Evolutionary conservation across 2,888 invertebrate species (phyloP).

Genomic region (Tridacna gigas): DNA sequence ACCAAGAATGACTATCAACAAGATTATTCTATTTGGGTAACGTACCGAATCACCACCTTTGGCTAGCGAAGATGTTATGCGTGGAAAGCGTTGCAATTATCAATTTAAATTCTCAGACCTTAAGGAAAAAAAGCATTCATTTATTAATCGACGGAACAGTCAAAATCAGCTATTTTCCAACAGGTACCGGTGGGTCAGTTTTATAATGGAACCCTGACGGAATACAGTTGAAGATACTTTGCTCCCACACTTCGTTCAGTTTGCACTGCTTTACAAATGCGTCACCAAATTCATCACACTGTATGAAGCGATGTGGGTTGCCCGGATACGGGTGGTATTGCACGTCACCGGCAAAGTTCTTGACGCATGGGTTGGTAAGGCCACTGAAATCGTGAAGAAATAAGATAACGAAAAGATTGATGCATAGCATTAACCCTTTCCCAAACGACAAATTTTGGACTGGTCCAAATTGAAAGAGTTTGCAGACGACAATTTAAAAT

Average conservation of each 20-base stretch:
- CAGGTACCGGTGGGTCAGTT: not conserved
- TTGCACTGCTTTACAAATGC: conserved; percentile 69
- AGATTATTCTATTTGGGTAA: too few species aligned
- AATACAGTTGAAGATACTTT: conserved; percentile 67
- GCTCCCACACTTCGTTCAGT: conserved; percentile 65
- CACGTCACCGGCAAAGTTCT: conserved; percentile 33
- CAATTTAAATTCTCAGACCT: too few species aligned
- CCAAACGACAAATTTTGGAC: too few species aligned
- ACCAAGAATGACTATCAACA: too few species aligned
- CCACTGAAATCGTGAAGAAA: conserved; percentile 8
- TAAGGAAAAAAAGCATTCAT: too few species aligned
- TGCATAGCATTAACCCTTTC: too few species aligned
- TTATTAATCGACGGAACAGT: not conserved
- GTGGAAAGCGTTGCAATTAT: too few species aligned
- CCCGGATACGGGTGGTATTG: conserved; percentile 67
- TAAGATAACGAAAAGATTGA: conserved; percentile 14
- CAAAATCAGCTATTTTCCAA: conserved; percentile 1
- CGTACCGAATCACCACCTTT: too few species aligned
- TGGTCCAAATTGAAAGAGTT: too few species aligned
- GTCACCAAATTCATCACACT: conserved; percentile 77
- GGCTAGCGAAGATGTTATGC: too few species aligned
- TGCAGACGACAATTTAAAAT: too few species aligned
- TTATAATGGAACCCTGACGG: conserved; percentile 40
- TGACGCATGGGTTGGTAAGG: conserved; percentile 54
- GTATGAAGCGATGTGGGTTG: conserved; percentile 70